Evolutionary conservation across 2,888 invertebrate species (phyloP).

Genomic region (Tinea trinotella): DNA sequence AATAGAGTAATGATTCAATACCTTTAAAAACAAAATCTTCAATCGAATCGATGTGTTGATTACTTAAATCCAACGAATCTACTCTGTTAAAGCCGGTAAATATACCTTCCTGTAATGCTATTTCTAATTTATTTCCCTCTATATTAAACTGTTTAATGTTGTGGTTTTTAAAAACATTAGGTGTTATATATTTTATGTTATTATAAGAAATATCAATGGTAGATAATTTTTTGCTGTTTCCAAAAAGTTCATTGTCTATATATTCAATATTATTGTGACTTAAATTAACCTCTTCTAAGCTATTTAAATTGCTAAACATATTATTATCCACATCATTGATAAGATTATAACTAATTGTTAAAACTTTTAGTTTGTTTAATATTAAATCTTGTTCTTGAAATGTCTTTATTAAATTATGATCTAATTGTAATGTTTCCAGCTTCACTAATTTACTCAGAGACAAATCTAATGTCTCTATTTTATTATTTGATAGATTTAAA

Average conservation of each 20-base stretch:
- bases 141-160: constrained; percentile 34
- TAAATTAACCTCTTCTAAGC: constrained; percentile 29
- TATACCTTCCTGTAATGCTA: constrained; percentile 35
- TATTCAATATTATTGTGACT: constrained; percentile 34
- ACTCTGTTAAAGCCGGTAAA: constrained; percentile 41
- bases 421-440: constrained; percentile 48
- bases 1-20: constrained; percentile 28
- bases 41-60: constrained; percentile 35
- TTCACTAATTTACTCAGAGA: constrained; percentile 46
- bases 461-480: constrained; percentile 49
- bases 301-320: background rate
- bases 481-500: constrained; percentile 47
- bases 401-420: constrained; percentile 39
- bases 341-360: constrained; percentile 55
- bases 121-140: constrained; percentile 35
- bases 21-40: constrained; percentile 43
- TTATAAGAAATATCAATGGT: constrained; percentile 38
- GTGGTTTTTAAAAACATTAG: constrained; percentile 36
- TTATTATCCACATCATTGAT: constrained; percentile 37
- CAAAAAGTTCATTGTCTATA: constrained; percentile 33
- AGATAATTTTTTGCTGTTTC: constrained; percentile 26
- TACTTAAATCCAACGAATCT: constrained; percentile 34
- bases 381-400: background rate
- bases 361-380: constrained; percentile 45
- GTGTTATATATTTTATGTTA: constrained; percentile 34